phyloP scores from a whole-genome alignment of 2,113 vertebrate species.

The Brachyistius frenatus region DNA sequence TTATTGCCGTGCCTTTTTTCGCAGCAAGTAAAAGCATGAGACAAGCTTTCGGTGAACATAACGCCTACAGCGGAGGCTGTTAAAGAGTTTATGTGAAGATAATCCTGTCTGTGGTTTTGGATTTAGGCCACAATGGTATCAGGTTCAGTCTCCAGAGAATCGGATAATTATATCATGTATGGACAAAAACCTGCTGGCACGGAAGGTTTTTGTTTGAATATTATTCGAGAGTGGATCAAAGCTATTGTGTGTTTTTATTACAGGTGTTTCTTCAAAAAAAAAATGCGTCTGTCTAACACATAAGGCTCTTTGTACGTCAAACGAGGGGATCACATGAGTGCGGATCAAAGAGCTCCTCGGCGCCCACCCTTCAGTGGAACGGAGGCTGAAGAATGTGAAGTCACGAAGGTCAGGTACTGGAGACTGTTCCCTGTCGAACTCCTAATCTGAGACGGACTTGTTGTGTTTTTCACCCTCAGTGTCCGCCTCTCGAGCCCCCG shows the following conservation, averaged over 20 bases:
- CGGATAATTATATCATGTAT: slow-evolving; percentile 6
- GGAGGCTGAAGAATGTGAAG: slow-evolving; percentile 45
- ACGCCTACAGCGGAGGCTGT: slow-evolving; percentile 9
- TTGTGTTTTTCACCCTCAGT: slow-evolving; percentile 25
- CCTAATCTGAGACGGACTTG: slow-evolving; percentile 26
- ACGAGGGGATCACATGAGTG: slow-evolving; percentile 11
- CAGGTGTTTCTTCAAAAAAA: slow-evolving; percentile 1
- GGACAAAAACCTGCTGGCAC: slow-evolving; percentile 24
- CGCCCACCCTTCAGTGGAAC: slow-evolving; percentile 7
- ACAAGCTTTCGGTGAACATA: slow-evolving; percentile 12
- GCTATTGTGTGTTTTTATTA: slow-evolving; percentile 4
- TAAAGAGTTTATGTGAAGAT: slow-evolving; percentile 49
- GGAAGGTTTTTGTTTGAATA: slow-evolving; percentile 3
- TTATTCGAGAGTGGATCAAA: background rate
- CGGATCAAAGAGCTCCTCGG: slow-evolving; percentile 45
- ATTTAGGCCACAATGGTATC: slow-evolving; percentile 45
- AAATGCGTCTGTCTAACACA: no score
- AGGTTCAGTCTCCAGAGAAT: slow-evolving; percentile 11
- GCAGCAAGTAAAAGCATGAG: slow-evolving; percentile 8
- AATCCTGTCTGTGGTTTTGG: slow-evolving; percentile 53
- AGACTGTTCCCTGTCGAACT: slow-evolving; percentile 3
- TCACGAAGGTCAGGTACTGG: slow-evolving; percentile 34
- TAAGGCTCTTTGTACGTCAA: slow-evolving; percentile 14
- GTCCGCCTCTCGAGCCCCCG: slow-evolving; percentile 8
- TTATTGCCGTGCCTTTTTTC: background rate